Conservation (phyloP, 92 coral and sea anemone species). For the Ricordea florida region DNA sequence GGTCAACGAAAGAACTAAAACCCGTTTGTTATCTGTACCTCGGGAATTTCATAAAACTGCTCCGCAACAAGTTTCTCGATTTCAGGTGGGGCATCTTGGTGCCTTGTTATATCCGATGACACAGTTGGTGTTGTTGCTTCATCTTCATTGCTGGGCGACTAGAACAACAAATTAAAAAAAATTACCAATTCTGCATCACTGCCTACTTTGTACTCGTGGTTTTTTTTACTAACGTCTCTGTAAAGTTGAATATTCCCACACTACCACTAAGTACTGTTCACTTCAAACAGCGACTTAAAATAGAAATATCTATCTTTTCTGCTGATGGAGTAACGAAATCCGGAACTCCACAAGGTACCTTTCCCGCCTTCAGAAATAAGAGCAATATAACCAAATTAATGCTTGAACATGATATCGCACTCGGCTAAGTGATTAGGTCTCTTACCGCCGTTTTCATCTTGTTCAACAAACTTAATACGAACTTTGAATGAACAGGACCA, state of each 20-base stretch:
- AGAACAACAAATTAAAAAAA: too few relatives aligned
- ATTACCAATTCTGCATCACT: too few relatives aligned
- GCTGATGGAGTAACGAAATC: constrained; percentile 9
- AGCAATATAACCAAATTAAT: not conserved
- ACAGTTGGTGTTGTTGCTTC: not conserved
- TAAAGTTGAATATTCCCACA: not conserved
- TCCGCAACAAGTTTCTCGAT: not conserved
- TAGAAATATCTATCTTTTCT: constrained; percentile 8
- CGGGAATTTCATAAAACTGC: not conserved
- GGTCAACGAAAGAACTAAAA: too few relatives aligned
- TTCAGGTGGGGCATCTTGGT: not conserved
- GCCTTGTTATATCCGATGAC: constrained; percentile 10
- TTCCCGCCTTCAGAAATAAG: not conserved
- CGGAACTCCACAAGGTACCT: not conserved
- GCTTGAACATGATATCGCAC: too few relatives aligned
- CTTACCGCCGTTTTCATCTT: too few relatives aligned
- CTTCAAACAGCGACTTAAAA: not conserved
- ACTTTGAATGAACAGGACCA: too few relatives aligned
- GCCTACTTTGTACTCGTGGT: too few relatives aligned
- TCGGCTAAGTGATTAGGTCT: too few relatives aligned
- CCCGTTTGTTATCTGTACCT: not conserved
- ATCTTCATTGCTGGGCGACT: constrained; percentile 2
- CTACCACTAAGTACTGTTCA: constrained; percentile 6
- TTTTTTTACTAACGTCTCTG: not conserved
- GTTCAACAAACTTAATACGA: too few relatives aligned